Conservation (phyloP, 2,888 invertebrate genomes). For the Anthophora plumipes region DNA sequence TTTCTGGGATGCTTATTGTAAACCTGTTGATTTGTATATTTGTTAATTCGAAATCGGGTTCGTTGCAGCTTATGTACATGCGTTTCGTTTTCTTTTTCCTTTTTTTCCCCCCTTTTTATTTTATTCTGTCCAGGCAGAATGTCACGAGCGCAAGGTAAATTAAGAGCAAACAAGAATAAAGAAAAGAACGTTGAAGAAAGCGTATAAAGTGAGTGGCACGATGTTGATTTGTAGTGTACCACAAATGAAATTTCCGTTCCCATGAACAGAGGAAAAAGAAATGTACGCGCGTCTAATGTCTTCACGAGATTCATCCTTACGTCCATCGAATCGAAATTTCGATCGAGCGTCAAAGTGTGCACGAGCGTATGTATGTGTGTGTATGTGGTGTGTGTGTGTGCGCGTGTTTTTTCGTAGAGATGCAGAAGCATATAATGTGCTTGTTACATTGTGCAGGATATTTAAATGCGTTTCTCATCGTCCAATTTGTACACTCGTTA, state of each 20-base stretch:
- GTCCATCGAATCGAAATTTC: conserved; percentile 36
- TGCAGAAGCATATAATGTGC: conserved; percentile 39
- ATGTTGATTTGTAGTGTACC: conserved; percentile 24
- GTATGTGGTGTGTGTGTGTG: conserved; percentile 20
- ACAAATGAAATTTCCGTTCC: conserved; percentile 26
- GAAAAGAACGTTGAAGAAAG: background rate
- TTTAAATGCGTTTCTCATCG: conserved; percentile 17
- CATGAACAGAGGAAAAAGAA: conserved; percentile 7
- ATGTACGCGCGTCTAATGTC: conserved; percentile 31
- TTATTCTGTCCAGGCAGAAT: conserved; percentile 30
- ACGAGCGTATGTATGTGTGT: conserved; percentile 1
- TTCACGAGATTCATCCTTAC: conserved; percentile 35
- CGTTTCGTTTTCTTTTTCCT: too few relatives aligned
- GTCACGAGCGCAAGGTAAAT: conserved; percentile 17
- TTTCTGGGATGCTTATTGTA: background rate
- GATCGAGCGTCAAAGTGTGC: conserved; percentile 31
- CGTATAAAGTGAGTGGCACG: conserved; percentile 13
- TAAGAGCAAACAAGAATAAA: conserved; percentile 8
- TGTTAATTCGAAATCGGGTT: conserved; percentile 28
- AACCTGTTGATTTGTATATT: conserved; percentile 33
- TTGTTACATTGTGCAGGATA: conserved; percentile 58
- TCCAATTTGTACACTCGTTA: conserved; percentile 15
- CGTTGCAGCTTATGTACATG: too few relatives aligned
- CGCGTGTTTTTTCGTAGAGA: conserved; percentile 47
- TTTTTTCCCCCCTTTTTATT: background rate